Percentiles rank a stretch among this genome's conserved stretches.
These are phyloP conservation scores for Scolopax mira DNA, from an alignment of 2,113 vertebrate species.

Conservation along the genomic window DNA sequence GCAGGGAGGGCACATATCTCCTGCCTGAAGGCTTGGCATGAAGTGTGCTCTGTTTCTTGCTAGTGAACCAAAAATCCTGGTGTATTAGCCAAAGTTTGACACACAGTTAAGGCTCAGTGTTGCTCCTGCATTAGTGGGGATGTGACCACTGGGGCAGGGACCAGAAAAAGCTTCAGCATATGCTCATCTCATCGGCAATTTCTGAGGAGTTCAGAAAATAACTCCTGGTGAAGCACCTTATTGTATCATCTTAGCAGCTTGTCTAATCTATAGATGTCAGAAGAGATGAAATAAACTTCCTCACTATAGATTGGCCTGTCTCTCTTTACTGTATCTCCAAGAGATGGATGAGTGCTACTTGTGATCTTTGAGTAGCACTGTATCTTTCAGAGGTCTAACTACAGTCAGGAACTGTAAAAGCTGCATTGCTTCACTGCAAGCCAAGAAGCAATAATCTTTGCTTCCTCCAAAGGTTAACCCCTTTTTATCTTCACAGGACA, in stretches of 20 bases:
- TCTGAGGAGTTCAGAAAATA: not conserved
- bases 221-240: not conserved
- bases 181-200: not conserved
- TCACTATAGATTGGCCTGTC: not conserved
- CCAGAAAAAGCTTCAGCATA: not conserved
- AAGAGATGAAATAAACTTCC: not conserved
- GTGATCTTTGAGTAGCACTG: not conserved
- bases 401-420: not conserved
- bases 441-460: not conserved
- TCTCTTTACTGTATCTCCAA: not conserved
- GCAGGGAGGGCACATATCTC: not conserved
- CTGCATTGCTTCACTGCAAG: not conserved
- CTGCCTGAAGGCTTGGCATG: not conserved
- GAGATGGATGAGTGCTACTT: not conserved
- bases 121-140: not conserved
- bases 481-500: not conserved
- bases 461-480: not conserved
- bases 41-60: not conserved
- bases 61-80: not conserved
- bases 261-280: not conserved
- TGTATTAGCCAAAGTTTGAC: not conserved
- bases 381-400: not conserved
- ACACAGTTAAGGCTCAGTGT: not conserved
- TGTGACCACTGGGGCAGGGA: not conserved
- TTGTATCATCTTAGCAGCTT: not conserved